Evolutionary conservation across 2,113 vertebrate genomes (phyloP).

Genomic region (Larimichthys crocea): DNA sequence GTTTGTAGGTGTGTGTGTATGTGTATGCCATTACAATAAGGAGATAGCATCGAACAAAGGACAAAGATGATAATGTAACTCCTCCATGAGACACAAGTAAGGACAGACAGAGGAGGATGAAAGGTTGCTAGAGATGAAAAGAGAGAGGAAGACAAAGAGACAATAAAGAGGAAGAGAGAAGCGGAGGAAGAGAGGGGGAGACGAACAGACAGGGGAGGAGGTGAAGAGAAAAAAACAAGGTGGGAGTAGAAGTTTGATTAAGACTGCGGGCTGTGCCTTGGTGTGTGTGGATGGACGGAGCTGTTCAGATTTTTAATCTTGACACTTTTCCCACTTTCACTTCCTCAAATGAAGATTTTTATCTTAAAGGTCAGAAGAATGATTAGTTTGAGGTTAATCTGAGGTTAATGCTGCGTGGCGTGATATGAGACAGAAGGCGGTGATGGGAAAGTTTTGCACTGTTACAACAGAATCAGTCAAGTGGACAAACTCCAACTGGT

Average conservation of each 20-base stretch:
- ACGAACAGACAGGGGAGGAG: neutral
- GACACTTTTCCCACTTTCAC: slow-evolving; percentile 4
- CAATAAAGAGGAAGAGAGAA: neutral
- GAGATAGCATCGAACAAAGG: slow-evolving; percentile 24
- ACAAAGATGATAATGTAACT: slow-evolving; percentile 17
- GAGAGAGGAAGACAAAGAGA: neutral
- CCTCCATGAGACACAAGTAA: neutral
- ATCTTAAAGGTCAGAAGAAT: neutral
- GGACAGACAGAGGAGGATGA: neutral
- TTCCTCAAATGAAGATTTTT: slow-evolving; percentile 2
- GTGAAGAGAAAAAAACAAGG: slow-evolving; percentile 4
- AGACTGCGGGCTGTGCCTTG: neutral
- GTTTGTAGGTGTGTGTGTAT: slow-evolving; percentile 26
- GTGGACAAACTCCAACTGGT: neutral
- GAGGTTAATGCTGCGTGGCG: slow-evolving; percentile 4
- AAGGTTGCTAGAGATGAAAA: neutral
- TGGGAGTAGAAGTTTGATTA: slow-evolving; percentile 40
- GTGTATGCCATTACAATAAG: slow-evolving; percentile 16
- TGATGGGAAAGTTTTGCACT: neutral
- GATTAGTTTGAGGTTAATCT: neutral
- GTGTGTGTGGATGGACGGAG: neutral
- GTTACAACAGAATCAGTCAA: slow-evolving; percentile 3
- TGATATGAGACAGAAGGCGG: neutral
- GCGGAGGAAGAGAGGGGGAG: neutral
- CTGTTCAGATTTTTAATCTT: slow-evolving; percentile 12